Evolutionary conservation across 2,797 vertebrate species (phyloP).

Genomic region (Neopelma chrysocephalum): DNA sequence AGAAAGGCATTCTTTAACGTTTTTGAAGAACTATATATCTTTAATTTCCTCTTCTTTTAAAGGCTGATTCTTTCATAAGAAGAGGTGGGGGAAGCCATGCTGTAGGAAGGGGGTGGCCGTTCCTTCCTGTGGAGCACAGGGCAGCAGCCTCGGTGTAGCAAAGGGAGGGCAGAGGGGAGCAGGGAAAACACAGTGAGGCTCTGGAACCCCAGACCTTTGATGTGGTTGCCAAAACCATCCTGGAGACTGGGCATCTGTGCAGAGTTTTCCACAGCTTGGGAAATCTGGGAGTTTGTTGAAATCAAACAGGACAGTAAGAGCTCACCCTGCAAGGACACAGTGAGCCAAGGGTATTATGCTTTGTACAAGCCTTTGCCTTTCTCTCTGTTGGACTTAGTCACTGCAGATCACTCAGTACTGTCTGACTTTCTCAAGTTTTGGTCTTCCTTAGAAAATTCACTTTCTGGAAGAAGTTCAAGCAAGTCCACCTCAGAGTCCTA

Average conservation of each 20-base stretch:
- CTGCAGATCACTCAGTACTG: background rate
- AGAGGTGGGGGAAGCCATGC: background rate
- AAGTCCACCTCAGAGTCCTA: background rate
- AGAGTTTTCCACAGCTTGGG: background rate
- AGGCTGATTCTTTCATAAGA: background rate
- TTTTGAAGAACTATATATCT: background rate
- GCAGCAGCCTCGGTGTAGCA: background rate
- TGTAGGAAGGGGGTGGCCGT: background rate
- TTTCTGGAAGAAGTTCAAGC: background rate
- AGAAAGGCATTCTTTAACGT: background rate
- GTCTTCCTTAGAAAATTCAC: background rate
- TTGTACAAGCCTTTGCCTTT: background rate
- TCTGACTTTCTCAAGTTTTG: background rate
- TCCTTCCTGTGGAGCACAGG: background rate
- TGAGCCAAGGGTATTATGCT: background rate
- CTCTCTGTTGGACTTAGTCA: background rate
- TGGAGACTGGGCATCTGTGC: background rate
- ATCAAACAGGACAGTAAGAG: background rate
- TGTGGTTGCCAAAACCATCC: background rate
- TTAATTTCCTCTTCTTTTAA: background rate
- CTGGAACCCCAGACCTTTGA: background rate
- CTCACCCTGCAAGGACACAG: background rate
- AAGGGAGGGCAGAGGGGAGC: fast-evolving
- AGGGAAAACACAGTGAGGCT: fast-evolving
- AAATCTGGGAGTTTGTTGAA: background rate